phyloP scores from a whole-genome alignment of 2,888 invertebrate genomes.

The Campoplex capitator region DNA sequence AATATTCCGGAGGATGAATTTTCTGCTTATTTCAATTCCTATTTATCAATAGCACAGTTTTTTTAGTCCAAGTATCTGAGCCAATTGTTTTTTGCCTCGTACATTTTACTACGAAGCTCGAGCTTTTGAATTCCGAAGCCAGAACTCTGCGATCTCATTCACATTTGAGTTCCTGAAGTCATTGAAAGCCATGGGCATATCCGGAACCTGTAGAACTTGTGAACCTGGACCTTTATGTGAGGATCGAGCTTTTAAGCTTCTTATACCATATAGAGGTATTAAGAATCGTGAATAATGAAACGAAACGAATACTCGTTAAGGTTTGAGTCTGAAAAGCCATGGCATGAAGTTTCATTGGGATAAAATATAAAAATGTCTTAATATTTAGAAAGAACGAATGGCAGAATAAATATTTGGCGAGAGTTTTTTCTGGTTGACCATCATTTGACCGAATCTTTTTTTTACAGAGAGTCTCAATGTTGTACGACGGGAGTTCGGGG shows the following conservation, averaged over 20 bases:
- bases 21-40: too few relatives aligned
- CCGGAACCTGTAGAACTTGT: background rate
- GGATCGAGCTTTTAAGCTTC: background rate
- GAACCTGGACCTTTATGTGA: background rate
- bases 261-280: background rate
- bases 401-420: conserved; percentile 17
- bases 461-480: conserved; percentile 36
- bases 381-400: background rate
- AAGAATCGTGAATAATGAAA: background rate
- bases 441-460: conserved; percentile 20
- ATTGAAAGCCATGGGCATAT: background rate
- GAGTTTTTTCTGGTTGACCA: conserved; percentile 25
- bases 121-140: background rate
- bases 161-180: background rate
- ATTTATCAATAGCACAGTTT: too few relatives aligned
- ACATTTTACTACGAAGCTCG: too few relatives aligned
- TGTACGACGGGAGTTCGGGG: conserved; percentile 49
- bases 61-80: too few relatives aligned
- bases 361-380: background rate
- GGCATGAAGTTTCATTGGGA: background rate
- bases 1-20: too few relatives aligned
- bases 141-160: background rate
- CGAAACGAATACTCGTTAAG: background rate
- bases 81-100: too few relatives aligned
- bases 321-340: background rate